phyloP scores from a whole-genome alignment of 2,797 vertebrate genomes.

The Neosalanx taihuensis region DNA sequence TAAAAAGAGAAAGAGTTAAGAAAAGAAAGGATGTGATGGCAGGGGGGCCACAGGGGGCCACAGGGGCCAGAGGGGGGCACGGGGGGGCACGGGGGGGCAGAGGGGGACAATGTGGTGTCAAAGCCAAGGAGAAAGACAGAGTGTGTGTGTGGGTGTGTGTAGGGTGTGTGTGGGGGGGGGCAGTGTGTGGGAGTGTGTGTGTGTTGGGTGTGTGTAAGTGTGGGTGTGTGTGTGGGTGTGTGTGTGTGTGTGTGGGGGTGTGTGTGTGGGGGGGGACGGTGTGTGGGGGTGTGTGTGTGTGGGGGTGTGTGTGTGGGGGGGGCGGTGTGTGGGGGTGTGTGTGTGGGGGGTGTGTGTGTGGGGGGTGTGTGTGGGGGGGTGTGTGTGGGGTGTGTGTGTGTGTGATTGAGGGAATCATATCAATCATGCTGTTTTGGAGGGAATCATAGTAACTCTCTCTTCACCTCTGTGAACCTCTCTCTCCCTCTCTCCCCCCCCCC shows the following conservation, averaged over 20 bases:
- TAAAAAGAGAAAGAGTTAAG: constrained; percentile 56
- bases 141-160: constrained; percentile 20
- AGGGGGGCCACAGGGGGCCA: constrained; percentile 62
- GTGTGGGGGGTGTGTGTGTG: too few species aligned
- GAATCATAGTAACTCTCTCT: constrained; percentile 43
- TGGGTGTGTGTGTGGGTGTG: too few species aligned
- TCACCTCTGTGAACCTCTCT: too few species aligned
- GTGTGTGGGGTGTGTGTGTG: constrained; percentile 45
- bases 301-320: too few species aligned
- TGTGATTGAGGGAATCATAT: constrained; percentile 64
- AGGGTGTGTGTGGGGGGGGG: too few species aligned
- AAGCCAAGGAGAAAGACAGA: constrained; percentile 59
- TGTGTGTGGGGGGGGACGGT: too few species aligned
- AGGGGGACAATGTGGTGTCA: constrained; percentile 61
- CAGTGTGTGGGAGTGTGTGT: constrained; percentile 52
- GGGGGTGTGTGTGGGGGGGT: constrained; percentile 57
- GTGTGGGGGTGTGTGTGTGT: too few species aligned
- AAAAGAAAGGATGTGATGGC: constrained; percentile 41
- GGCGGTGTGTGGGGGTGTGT: constrained; percentile 54
- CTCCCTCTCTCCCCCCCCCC: too few species aligned
- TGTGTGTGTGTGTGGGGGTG: too few species aligned
- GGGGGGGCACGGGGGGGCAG: too few species aligned
- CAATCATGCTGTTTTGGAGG: constrained; percentile 75
- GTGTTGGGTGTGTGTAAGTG: too few species aligned
- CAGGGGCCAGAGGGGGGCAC: too few species aligned